Evolutionary conservation across 2,888 invertebrate species (phyloP), one percentile per base, ranked within the genome.

Genomic region (Heliconius charithonia): DNA sequence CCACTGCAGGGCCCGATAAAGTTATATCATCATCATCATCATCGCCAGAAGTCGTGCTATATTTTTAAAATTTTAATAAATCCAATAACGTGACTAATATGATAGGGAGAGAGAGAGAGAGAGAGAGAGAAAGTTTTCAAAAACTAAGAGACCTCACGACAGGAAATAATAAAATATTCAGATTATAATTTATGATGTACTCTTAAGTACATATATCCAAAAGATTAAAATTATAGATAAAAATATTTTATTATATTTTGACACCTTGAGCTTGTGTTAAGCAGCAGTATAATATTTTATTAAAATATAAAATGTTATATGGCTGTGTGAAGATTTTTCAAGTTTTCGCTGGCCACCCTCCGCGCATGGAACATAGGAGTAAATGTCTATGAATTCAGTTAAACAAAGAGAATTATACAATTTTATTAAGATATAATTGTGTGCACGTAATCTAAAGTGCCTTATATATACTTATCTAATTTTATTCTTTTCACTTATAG

Each of bases 1-100:
- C 77, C 29, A 66, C 73, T 67, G n/a, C 29, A 45, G 62, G 73
- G 77, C 56, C 16, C 22, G 9, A 67, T 62, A 45, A 67, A 74
- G 59, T 59, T 32, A 56, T 37, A 56, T 37, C 73, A 25, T 66
- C 70, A 66, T 62, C 73, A 25, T 73, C 70, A 66, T 66, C 45
- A 73, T 32, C 59, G 27, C 65, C 59, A 25, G 25, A 13, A 4
- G 7, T 32, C n/a, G 10, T 41, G 27, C 32, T 32, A 56, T n/a
- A 7, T 16, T 62, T 27, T 25, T 13, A 27, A 62, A 62, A 62
- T 2, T n/a, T n/a, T n/a, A n/a, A 56, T 22, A 56, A 56, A 56
- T 56, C 22, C 9, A 45, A 45, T 4, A 16, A 45, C 45, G 45
- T 45, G 45, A 45, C 45, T 16, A 16, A 45, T 45, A 16, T 45